These are phyloP conservation scores for Neoniphon sammara DNA, from an alignment of 2,797 vertebrate species.

Conservation along the genomic window DNA sequence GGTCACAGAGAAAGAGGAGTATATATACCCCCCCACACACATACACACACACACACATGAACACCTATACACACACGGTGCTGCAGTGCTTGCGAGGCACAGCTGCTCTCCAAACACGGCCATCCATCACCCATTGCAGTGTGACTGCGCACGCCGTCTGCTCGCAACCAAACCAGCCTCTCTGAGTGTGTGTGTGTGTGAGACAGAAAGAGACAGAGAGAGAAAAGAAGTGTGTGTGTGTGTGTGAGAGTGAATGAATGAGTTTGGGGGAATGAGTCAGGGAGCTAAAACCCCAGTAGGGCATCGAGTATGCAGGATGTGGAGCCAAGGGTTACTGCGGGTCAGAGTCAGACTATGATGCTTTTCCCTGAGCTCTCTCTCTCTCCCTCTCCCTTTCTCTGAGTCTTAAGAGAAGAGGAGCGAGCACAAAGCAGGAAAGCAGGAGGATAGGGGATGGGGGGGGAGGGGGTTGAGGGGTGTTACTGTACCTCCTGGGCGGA, in stretches of 20 bases:
- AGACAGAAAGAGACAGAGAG: slow-evolving; percentile 12
- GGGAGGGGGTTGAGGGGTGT: slow-evolving; percentile 16
- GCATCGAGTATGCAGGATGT: slow-evolving; percentile 27
- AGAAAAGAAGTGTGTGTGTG: too few species aligned
- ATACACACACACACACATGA: slow-evolving; percentile 4
- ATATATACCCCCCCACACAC: slow-evolving; percentile 1
- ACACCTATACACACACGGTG: slow-evolving; percentile 22
- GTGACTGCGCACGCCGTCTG: slow-evolving; percentile 46
- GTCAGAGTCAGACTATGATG: slow-evolving; percentile 18
- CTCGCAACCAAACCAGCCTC: slow-evolving; percentile 32
- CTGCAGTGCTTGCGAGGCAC: slow-evolving; percentile 45
- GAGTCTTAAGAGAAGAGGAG: not conserved
- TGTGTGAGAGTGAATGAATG: slow-evolving; percentile 26
- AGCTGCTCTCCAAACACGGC: slow-evolving; percentile 68
- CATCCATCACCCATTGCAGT: slow-evolving; percentile 76
- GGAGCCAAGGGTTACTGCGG: slow-evolving; percentile 23
- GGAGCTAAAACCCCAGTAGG: not conserved
- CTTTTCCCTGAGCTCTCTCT: slow-evolving; percentile 7
- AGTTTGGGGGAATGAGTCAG: not conserved
- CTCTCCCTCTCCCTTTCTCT: not conserved
- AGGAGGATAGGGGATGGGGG: not conserved
- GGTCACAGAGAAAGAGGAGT: slow-evolving; percentile 43
- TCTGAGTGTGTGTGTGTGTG: slow-evolving; percentile 17
- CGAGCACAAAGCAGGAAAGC: slow-evolving; percentile 6
- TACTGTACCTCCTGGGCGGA: slow-evolving; percentile 65